Percentiles rank a stretch among this genome's conserved stretches.
These are phyloP conservation scores for Erethizon dorsatum DNA, from an alignment of 2,797 vertebrate genomes.

Conservation along the genomic window DNA sequence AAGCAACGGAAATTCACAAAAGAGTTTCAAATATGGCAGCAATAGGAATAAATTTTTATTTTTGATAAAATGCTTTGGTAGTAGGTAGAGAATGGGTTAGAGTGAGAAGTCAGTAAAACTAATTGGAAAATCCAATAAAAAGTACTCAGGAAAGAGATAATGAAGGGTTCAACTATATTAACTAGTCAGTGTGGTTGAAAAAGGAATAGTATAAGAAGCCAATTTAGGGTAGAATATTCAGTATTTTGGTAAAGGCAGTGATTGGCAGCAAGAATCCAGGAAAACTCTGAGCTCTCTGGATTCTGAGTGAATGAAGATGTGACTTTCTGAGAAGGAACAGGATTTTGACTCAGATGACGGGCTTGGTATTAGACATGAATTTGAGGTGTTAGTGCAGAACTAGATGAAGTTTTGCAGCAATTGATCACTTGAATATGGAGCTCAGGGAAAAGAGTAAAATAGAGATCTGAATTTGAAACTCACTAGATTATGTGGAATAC, in stretches of 20 bases:
- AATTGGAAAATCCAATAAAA: not conserved
- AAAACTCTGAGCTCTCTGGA: not conserved
- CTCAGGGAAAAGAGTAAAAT: not conserved
- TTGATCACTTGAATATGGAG: not conserved
- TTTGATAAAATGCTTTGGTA: not conserved
- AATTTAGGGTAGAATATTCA: not conserved
- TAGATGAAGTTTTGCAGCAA: not conserved
- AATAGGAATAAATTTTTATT: not conserved
- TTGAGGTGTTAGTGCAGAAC: not conserved
- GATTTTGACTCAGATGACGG: not conserved
- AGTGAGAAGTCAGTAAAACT: not conserved
- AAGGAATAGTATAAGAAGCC: not conserved
- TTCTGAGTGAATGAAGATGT: not conserved
- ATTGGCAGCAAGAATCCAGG: not conserved
- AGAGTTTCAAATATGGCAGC: not conserved
- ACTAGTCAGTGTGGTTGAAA: not conserved
- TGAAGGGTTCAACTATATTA: not conserved
- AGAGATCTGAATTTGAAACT: not conserved
- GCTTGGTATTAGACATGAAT: not conserved
- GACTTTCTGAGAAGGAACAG: not conserved
- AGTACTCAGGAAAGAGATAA: conserved; percentile 9
- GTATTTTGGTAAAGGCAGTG: not conserved
- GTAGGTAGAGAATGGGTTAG: not conserved
- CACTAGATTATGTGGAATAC: not conserved
- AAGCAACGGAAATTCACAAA: not conserved